A percentile compares a stretch with the other conserved stretches of the same genome.
phyloP scores from a whole-genome alignment of 2,113 vertebrate genomes.

The Scortum barcoo region DNA sequence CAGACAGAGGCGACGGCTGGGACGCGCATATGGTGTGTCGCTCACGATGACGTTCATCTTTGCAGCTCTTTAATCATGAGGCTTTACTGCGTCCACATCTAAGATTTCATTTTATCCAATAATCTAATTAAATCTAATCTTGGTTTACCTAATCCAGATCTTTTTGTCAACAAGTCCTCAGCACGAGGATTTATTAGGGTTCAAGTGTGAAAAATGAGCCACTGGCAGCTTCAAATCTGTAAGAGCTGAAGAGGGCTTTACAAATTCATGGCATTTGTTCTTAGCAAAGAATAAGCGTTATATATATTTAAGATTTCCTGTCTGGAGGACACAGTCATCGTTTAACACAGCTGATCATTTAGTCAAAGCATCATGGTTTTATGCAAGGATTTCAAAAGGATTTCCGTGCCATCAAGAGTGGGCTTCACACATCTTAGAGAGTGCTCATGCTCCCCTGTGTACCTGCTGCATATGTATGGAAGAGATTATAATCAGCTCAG shows the following conservation, averaged over 20 bases:
- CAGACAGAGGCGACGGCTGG: no score
- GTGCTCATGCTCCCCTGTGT: neutral
- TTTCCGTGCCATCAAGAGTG: neutral
- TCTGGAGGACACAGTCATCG: neutral
- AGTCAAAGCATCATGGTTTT: neutral
- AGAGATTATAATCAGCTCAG: constrained; percentile 38
- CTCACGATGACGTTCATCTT: neutral
- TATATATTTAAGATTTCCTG: neutral
- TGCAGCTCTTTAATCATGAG: constrained; percentile 9
- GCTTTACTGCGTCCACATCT: constrained; percentile 11
- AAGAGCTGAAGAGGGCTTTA: neutral
- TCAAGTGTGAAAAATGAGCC: constrained; percentile 10
- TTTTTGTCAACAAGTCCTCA: constrained; percentile 21
- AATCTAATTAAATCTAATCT: constrained; percentile 30
- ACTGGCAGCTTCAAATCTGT: neutral
- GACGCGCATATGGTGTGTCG: neutral
- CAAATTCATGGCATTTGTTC: neutral
- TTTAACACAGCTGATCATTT: neutral
- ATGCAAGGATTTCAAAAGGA: neutral
- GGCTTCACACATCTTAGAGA: neutral
- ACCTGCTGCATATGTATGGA: constrained; percentile 9
- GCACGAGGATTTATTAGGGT: neutral
- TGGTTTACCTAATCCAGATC: constrained; percentile 3
- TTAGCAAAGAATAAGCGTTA: neutral
- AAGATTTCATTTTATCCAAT: constrained; percentile 15